Evolutionary conservation across 2,797 vertebrate genomes (phyloP).

Genomic region (Knipowitschia caucasica): DNA sequence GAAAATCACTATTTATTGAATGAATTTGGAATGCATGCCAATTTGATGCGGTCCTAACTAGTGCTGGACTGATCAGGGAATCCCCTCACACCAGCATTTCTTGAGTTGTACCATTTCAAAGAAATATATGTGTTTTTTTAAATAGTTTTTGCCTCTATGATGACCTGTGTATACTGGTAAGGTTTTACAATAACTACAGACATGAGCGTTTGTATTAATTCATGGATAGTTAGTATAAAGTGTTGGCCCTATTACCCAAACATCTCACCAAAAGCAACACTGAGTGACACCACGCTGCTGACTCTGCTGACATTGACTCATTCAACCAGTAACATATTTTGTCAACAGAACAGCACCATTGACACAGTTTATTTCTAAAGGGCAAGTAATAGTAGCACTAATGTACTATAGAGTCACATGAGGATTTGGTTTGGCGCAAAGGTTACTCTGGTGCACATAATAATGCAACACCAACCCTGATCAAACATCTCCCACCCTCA

Average conservation of each 20-base stretch:
- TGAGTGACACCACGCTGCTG: constrained; percentile 23
- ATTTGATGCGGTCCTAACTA: neutral
- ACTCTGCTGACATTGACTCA: constrained; percentile 48
- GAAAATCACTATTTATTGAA: too few species aligned
- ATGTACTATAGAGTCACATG: constrained; percentile 34
- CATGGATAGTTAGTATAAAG: too few species aligned
- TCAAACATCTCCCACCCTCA: constrained; percentile 40
- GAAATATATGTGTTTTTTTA: too few species aligned
- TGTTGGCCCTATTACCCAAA: neutral
- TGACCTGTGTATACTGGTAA: too few species aligned
- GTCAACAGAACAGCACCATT: constrained; percentile 26
- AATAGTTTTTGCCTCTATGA: too few species aligned
- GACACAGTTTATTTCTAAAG: constrained; percentile 18
- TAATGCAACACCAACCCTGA: constrained; percentile 48
- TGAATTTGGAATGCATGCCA: too few species aligned
- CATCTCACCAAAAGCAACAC: too few species aligned
- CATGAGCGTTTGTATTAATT: too few species aligned
- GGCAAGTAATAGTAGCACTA: constrained; percentile 37
- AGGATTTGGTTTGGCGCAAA: constrained; percentile 59
- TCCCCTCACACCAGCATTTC: neutral
- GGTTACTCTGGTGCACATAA: constrained; percentile 45
- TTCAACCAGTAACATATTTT: constrained; percentile 43
- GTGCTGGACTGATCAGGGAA: neutral
- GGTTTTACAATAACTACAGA: too few species aligned
- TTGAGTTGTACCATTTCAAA: neutral